Base-by-base conservation (phyloP, 2,113 vertebrate genomes). In the Puma concolor region DNA sequence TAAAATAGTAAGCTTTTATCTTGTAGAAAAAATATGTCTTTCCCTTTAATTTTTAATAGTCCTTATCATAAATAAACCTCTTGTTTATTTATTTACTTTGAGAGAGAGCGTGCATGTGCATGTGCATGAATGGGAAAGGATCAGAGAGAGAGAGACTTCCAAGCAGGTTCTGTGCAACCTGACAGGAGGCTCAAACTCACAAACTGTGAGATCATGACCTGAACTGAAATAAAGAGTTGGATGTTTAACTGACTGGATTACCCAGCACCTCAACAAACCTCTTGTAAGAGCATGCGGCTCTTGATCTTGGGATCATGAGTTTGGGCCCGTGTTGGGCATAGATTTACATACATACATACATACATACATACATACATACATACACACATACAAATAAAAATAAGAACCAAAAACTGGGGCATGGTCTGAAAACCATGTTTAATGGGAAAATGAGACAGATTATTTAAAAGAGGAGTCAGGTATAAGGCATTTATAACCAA, bases 1-100 rank as follows among this genome's bases (percentile, higher is more conserved):
- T 76, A 76, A 89, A 69, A 91, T 29, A 72, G 21, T 69, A 69
- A 85, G 33, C 15, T 36, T 94, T 96, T 72, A 71, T 72, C 80
- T 94, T 72, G 52, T 12, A 52, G 9, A 91, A 91, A 96, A 96
- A 64, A 64, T 63, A 5, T 76, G 27, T 81, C 52, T 81, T 93
- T 52, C 13, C 50, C 19, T 27, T 33, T 88, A 88, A 77, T 29
- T 84, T 36, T 84, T 67, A 86, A 48, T 74, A 91, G 25, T 72
- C 25, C 25, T 93, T 89, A 63, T 63, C 50, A 44, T 31, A 76
- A 7, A 84, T 27, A 93, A 93, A 93, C 21, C 7, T 41, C 44
- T 93, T 96, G 1, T n/a, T 93, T 89, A 57, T 57, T 57, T 19
- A 54, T 57, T 57, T 57, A 19, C 19, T 57, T 57, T 57, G 54